Evolutionary conservation across 2,113 vertebrate genomes (phyloP).

Genomic region (Bos indicus): DNA sequence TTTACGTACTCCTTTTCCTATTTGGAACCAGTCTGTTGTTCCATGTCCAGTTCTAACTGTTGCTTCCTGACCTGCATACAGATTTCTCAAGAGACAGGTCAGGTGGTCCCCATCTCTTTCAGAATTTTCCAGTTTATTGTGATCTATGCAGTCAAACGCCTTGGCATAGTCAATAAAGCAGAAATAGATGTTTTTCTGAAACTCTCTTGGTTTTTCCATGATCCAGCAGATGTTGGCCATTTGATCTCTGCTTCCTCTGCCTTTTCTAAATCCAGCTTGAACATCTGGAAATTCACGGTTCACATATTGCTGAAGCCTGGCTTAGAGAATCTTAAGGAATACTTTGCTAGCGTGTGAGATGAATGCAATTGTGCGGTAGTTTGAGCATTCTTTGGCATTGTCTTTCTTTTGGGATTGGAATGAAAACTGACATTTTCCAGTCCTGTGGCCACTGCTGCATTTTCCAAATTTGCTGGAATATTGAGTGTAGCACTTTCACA

Average conservation of each 20-base stretch:
- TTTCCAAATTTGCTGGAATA: not conserved
- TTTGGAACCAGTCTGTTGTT: not conserved
- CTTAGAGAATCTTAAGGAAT: not conserved
- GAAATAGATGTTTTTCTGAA: not conserved
- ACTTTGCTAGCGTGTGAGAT: not conserved
- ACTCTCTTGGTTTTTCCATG: not conserved
- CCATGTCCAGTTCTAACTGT: not conserved
- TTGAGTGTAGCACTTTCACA: not conserved
- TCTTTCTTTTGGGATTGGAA: not conserved
- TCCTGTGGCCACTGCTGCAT: not conserved
- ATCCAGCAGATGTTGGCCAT: not conserved
- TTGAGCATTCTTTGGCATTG: not conserved
- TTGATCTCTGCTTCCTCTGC: not conserved
- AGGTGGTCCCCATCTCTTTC: not conserved
- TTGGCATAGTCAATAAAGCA: not conserved
- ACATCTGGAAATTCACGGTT: not conserved
- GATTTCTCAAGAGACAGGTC: not conserved
- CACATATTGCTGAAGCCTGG: not conserved
- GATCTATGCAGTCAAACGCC: not conserved
- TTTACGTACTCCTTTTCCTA: rapidly evolving
- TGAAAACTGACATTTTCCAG: not conserved
- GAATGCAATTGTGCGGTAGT: not conserved
- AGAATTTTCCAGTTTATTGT: not conserved
- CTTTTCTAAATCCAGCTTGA: not conserved
- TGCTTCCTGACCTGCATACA: not conserved